Evolutionary conservation across 2,888 invertebrate species (phyloP).

Genomic region (Junonia oenone): DNA sequence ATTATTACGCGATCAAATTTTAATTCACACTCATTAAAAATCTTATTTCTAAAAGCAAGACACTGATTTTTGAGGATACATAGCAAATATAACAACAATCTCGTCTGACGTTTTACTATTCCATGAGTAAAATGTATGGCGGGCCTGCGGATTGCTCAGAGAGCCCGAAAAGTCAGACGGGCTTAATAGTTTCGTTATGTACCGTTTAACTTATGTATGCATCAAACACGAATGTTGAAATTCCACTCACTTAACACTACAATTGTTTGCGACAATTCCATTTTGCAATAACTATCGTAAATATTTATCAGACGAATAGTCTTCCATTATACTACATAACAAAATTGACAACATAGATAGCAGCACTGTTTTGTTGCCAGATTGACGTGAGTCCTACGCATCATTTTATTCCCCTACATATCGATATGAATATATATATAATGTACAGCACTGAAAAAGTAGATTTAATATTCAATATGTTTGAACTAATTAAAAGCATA

Average conservation of each 20-base stretch:
- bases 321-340: constrained; percentile 80
- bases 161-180: constrained; percentile 19
- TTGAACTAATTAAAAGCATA: constrained; percentile 33
- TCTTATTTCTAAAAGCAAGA: neutral
- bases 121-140: constrained; percentile 73
- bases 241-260: constrained; percentile 45
- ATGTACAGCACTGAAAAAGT: constrained; percentile 35
- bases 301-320: constrained; percentile 82
- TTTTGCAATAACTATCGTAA: constrained; percentile 69
- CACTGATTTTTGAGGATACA: constrained; percentile 9
- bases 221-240: constrained; percentile 25
- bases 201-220: constrained; percentile 5
- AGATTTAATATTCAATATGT: constrained; percentile 39
- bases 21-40: constrained; percentile 29
- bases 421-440: constrained; percentile 32
- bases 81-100: constrained; percentile 53
- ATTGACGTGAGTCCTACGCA: constrained; percentile 77
- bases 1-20: constrained; percentile 12
- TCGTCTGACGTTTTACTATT: constrained; percentile 73
- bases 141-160: constrained; percentile 51
- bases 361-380: constrained; percentile 82
- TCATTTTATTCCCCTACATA: constrained; percentile 47
- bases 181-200: constrained; percentile 8
- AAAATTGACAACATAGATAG: constrained; percentile 91
- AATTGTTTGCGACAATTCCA: constrained; percentile 45